Evolutionary conservation across 2,888 invertebrate species (phyloP).

Genomic region (Alitta virens): DNA sequence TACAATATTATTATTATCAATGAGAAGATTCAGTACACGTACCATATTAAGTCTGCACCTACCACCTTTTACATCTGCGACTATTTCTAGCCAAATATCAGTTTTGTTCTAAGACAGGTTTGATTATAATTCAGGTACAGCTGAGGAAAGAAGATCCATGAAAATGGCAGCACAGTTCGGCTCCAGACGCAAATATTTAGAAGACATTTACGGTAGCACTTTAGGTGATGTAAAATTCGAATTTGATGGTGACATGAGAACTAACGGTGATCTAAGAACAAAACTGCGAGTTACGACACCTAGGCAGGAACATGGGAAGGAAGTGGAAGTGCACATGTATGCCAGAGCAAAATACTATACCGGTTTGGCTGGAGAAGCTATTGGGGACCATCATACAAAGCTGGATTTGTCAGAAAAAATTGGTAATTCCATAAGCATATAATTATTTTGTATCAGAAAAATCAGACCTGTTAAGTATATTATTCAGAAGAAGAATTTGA

Average conservation of each 20-base stretch:
- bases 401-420: too few relatives aligned
- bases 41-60: too few relatives aligned
- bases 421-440: too few relatives aligned
- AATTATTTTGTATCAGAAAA: too few relatives aligned
- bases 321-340: background rate
- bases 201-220: background rate
- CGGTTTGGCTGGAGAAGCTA: background rate
- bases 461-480: too few relatives aligned
- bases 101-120: too few relatives aligned
- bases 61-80: too few relatives aligned
- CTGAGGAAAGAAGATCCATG: background rate
- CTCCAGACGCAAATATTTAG: background rate
- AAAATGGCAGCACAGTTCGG: background rate
- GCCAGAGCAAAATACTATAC: background rate
- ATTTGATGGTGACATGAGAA: background rate
- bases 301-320: background rate
- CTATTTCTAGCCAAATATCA: too few relatives aligned
- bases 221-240: background rate
- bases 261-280: background rate
- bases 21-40: too few relatives aligned
- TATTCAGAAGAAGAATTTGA: too few relatives aligned
- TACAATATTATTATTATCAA: too few relatives aligned
- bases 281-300: background rate
- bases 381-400: too few relatives aligned
- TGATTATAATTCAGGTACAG: background rate